Percentiles rank a stretch among this genome's conserved stretches.
phyloP scores from a whole-genome alignment of 2,113 vertebrate species.

The Saimiri boliviensis region DNA sequence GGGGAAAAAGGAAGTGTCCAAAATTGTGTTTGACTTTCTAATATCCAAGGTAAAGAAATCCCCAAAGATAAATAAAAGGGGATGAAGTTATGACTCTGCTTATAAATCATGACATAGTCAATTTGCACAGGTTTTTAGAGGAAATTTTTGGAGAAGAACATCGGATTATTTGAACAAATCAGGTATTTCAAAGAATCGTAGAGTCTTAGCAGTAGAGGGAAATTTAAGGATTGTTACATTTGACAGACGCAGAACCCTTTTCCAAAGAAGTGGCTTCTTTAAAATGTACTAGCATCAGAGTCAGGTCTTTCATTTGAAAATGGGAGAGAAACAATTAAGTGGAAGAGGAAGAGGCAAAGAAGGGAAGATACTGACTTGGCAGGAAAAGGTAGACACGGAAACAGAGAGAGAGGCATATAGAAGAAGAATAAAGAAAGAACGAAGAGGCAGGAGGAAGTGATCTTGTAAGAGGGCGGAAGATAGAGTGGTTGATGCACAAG shows the following conservation, averaged over 20 bases:
- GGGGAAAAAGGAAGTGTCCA: neutral
- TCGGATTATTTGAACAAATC: neutral
- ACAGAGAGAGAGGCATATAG: neutral
- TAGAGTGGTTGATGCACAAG: neutral
- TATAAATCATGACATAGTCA: neutral
- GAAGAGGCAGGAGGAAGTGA: neutral
- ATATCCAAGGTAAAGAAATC: neutral
- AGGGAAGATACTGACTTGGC: neutral
- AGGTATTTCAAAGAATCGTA: neutral
- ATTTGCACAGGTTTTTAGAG: slow-evolving; percentile 10
- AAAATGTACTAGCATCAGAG: neutral
- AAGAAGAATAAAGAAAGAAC: neutral
- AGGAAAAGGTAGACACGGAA: neutral
- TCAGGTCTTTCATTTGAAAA: neutral
- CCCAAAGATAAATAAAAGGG: neutral
- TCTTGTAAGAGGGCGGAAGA: neutral
- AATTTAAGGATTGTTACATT: neutral
- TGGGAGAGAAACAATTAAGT: neutral
- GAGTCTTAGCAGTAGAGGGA: neutral
- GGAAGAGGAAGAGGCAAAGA: neutral
- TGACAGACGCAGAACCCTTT: neutral
- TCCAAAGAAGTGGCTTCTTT: neutral
- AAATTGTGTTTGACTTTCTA: neutral
- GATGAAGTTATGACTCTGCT: neutral
- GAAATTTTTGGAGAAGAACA: neutral